A percentile compares a stretch with the other conserved stretches of the same genome.
Evolutionary conservation across 2,113 vertebrate genomes (phyloP).

Genomic region (Engystomops pustulosus): DNA sequence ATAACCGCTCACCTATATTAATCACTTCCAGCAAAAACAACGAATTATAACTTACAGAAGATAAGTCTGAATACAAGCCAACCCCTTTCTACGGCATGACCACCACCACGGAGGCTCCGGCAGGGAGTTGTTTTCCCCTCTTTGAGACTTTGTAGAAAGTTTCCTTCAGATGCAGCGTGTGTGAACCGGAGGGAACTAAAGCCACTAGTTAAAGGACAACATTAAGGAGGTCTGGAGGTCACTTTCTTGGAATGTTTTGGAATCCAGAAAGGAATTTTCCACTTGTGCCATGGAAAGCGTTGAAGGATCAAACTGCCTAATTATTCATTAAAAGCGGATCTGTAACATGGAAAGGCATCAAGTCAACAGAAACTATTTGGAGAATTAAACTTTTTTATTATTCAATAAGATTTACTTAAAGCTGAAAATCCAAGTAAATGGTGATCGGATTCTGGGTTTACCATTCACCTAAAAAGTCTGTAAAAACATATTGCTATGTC

Average conservation of each 20-base stretch:
- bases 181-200: neutral
- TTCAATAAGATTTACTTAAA: too few species aligned
- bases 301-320: neutral
- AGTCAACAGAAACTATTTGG: too few species aligned
- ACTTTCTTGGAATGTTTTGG: slow-evolving; percentile 25
- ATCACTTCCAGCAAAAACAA: neutral
- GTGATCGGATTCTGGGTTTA: too few species aligned
- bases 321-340: neutral
- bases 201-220: neutral
- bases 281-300: slow-evolving; percentile 8
- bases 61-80: neutral
- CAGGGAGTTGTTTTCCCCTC: too few species aligned
- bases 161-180: neutral
- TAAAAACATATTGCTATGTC: too few species aligned
- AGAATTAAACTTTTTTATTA: too few species aligned
- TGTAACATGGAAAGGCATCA: neutral
- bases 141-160: too few species aligned
- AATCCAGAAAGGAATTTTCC: neutral
- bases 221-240: neutral
- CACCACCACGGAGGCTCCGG: neutral
- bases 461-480: too few species aligned
- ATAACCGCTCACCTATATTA: neutral
- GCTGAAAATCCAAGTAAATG: too few species aligned
- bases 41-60: neutral
- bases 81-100: too few species aligned